These are phyloP conservation scores for Paraescarpia echinospica DNA, from an alignment of 1,140 invertebrate species.

Conservation along the genomic window DNA sequence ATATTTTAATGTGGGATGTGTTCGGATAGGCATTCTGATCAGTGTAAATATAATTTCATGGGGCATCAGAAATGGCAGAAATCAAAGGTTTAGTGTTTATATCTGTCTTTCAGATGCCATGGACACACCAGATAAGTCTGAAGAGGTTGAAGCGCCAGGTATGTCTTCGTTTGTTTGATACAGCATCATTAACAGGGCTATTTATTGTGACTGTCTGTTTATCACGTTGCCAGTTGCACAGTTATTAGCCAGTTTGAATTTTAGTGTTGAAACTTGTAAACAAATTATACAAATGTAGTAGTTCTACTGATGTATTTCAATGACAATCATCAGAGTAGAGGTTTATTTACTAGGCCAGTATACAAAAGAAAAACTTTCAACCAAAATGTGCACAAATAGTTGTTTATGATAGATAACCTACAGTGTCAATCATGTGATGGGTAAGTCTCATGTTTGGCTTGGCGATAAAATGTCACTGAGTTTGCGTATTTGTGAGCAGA, in stretches of 20 bases:
- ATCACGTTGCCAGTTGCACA: no score
- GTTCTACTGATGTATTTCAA: background rate
- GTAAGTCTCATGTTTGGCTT: background rate
- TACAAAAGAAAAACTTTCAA: background rate
- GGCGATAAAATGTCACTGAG: background rate
- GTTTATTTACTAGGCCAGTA: no score
- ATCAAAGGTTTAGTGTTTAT: background rate
- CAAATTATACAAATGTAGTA: background rate
- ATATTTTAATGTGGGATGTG: no score
- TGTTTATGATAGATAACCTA: background rate
- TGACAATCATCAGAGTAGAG: background rate
- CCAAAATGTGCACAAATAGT: background rate
- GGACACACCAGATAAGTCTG: background rate
- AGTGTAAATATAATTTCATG: no score
- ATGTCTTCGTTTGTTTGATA: background rate
- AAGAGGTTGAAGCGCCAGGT: background rate
- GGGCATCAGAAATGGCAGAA: no score
- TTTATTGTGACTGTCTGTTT: no score
- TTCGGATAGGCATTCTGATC: no score
- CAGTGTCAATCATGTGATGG: no score
- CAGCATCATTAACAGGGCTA: background rate
- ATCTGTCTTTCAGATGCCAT: background rate
- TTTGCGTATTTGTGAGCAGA: conserved; percentile 15
- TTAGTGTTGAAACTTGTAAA: background rate
- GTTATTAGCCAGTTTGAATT: no score